Conservation (phyloP, 2,888 invertebrate species). For the Thysanoteuthis rhombus region DNA sequence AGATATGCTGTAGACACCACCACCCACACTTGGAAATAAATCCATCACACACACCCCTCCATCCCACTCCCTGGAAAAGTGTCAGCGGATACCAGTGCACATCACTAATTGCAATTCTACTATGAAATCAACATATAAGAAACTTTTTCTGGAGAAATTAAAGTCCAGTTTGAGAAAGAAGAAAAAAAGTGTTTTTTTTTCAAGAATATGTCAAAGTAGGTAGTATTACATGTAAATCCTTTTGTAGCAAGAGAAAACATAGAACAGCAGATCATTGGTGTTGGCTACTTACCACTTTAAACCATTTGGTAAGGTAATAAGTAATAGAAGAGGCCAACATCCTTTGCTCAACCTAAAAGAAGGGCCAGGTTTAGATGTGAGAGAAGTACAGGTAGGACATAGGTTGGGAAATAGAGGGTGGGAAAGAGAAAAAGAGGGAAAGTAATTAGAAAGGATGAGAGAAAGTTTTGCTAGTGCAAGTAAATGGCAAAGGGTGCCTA, state of each 20-base stretch:
- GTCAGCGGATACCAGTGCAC: no score
- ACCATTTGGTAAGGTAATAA: background rate
- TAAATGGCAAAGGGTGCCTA: background rate
- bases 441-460: background rate
- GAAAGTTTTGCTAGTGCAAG: background rate
- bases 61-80: no score
- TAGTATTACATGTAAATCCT: background rate
- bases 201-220: background rate
- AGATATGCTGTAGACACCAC: no score
- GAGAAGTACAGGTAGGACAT: background rate
- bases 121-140: background rate
- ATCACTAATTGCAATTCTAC: background rate
- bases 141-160: background rate
- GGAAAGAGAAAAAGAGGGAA: background rate
- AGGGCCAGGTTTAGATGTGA: background rate
- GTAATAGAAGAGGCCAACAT: background rate
- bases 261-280: background rate
- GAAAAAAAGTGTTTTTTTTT: background rate
- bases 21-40: no score
- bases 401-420: background rate
- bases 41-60: no score
- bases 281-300: slow-evolving; percentile 12
- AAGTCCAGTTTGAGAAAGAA: no score
- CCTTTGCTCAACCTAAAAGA: background rate
- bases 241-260: background rate